phyloP scores from a whole-genome alignment of 2,113 vertebrate species.

The Syrrhaptes paradoxus region DNA sequence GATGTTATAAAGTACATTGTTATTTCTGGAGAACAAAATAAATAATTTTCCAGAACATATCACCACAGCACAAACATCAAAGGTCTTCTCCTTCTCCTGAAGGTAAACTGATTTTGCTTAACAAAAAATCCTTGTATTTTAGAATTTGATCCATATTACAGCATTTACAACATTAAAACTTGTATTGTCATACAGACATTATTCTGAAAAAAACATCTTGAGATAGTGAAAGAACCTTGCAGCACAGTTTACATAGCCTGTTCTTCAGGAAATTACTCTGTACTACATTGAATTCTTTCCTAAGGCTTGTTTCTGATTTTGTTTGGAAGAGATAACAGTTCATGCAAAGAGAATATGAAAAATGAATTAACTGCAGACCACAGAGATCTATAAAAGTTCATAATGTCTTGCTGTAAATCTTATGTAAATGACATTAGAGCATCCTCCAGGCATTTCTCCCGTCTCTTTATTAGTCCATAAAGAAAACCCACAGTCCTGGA shows the following conservation, averaged over 20 bases:
- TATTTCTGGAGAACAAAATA: background rate
- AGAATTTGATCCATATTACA: background rate
- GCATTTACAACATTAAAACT: background rate
- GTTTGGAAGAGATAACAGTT: background rate
- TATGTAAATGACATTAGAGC: background rate
- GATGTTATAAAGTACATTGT: background rate
- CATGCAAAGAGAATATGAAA: constrained; percentile 3
- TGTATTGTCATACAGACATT: background rate
- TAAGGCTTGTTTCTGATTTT: background rate
- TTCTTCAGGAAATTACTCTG: background rate
- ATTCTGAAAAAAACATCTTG: background rate
- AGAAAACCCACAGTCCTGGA: background rate
- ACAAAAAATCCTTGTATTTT: background rate
- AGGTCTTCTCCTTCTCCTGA: background rate
- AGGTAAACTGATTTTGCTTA: background rate
- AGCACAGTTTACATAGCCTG: background rate
- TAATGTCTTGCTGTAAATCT: background rate
- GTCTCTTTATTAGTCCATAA: background rate
- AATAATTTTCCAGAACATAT: background rate
- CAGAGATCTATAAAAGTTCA: background rate
- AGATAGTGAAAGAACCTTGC: background rate
- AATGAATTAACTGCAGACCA: background rate
- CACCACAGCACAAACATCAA: background rate
- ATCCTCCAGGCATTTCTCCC: background rate
- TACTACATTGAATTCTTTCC: background rate